These are phyloP conservation scores for Ginglymostoma cirratum DNA, from an alignment of 2,113 vertebrate species.

Conservation along the genomic window DNA sequence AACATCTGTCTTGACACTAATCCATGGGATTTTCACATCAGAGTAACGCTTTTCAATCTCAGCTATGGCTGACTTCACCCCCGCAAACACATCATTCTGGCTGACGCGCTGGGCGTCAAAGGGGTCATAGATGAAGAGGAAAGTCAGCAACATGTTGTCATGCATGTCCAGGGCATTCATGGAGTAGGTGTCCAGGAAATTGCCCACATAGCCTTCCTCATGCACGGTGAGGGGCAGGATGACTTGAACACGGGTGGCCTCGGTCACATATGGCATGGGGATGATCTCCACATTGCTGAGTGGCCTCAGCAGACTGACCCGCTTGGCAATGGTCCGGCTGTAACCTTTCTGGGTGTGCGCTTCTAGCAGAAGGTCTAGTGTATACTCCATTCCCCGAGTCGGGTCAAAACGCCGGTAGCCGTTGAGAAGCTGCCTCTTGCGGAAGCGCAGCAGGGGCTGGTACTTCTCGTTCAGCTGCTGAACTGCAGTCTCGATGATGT, in stretches of 20 bases:
- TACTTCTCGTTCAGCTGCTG: constrained; percentile 79
- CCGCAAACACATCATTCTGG: constrained; percentile 77
- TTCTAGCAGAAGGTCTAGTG: constrained; percentile 81
- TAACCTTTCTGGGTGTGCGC: constrained; percentile 82
- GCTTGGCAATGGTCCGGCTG: constrained; percentile 71
- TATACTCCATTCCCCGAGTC: constrained; percentile 88
- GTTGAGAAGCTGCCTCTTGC: constrained; percentile 74
- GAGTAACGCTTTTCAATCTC: constrained; percentile 81
- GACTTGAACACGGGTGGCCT: constrained; percentile 83
- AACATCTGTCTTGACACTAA: constrained; percentile 83
- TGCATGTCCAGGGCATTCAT: constrained; percentile 76
- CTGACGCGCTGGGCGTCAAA: constrained; percentile 75
- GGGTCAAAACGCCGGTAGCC: constrained; percentile 92
- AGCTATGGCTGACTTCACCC: constrained; percentile 74
- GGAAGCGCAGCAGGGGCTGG: constrained; percentile 83
- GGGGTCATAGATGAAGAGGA: constrained; percentile 82
- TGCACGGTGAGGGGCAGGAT: constrained; percentile 78
- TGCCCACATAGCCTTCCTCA: constrained; percentile 67
- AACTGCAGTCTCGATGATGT: constrained; percentile 71
- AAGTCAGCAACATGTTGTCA: constrained; percentile 79
- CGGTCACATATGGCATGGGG: constrained; percentile 92
- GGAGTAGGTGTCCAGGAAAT: constrained; percentile 85
- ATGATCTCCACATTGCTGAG: constrained; percentile 85
- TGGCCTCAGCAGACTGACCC: constrained; percentile 79
- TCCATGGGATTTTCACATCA: constrained; percentile 82